Evolutionary conservation across 64 coral and sea anemone genomes (phyloP), one percentile per base, ranked within the genome.

Genomic region (Montipora capricornis): DNA sequence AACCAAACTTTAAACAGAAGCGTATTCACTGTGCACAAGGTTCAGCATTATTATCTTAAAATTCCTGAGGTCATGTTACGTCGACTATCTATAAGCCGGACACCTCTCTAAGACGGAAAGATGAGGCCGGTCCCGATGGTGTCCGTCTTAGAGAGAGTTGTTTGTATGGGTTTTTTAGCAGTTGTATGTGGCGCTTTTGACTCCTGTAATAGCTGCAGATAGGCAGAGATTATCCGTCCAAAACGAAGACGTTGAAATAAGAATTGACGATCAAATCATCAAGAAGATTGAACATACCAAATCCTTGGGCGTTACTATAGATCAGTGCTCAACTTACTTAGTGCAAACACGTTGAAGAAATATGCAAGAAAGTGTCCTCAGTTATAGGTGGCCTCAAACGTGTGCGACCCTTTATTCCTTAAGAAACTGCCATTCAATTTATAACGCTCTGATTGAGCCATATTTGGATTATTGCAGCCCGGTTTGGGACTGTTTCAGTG

Each of bases 1-100:
- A 78, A 78, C 48, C 44, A 84, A 49, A 68, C 58, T 85, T 85
- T 85, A 68, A 68, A 62, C 82, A 67, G 82, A 85, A 9, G 24
- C 47, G 82, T 85, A 68, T 67, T 85, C 82, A 85, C 45, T 68
- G 82, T 85, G 82, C 82, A 85, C 67, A 68, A 29, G 82, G 1
- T 85, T 85, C 82, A 85, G 82, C 82, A 68, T 85, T 57, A 57
- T 57, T 85, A 85, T 85, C 82, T 85, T 85, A 83, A 70, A 85
- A 85, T 85, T 47, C 29, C 58, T 68, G 58, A 59, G 59, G 60
- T 85, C 82, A 85, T 68, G 82, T 85, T 85, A 85, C 20, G 47
- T 78, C 75, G 75, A 48, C 75, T 78, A 10, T 78, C 44, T 78
- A 50, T 78, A 78, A 78, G 75, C 46, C 75, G 46, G 45, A 78